Base-by-base conservation (phyloP, 92 coral and sea anemone species). In the Bergia sp. region DNA sequence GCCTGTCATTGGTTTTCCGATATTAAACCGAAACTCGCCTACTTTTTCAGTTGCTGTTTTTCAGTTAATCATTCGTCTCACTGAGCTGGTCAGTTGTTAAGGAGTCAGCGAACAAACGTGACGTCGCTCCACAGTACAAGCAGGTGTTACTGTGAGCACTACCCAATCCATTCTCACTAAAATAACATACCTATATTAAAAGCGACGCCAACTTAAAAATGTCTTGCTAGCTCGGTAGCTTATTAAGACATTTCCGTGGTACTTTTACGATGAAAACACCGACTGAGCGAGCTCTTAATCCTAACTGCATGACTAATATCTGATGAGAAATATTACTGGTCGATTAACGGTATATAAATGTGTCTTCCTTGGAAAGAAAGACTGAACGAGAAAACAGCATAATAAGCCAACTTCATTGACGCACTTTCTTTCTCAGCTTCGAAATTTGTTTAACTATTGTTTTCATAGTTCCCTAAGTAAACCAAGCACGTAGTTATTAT, bases 221-320 rank as follows among this genome's bases (percentile, higher is more conserved):
- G 73, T 81, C 47, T 81, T 61, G 73, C 40, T 57, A 55, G 12
- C 73, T 42, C 47, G 13, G 73, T 20, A 81, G 73, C 55, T 81
- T 41, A 81, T 81, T 15, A 81, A 81, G 38, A 81, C 73, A 81
- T 81, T 81, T 81, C 80, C 80, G 80, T 39, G 53, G 80, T 41
- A 44, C 23, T 76, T 79, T 79, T 41, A 21, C 20, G 43, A 23
- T 53, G 61, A 12, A 36, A 55, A 15, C 20, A 11, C 83, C 80
- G 80, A 76, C 80, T 42, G 47, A 15, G 47, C 4, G 37, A 39
- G 41, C 80, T 76, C 29, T 61, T 40, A 81, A 13, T 29, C 55
- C 6, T 57, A 81, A 13, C 85, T 81, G 73, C n/a, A 61, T 29
- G 85, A 38, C 49, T 5, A 42, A 81, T 8, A 81, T 49, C 73